These are phyloP conservation scores for Falco columbarius DNA, from an alignment of 2,797 vertebrate genomes.

Conservation along the genomic window DNA sequence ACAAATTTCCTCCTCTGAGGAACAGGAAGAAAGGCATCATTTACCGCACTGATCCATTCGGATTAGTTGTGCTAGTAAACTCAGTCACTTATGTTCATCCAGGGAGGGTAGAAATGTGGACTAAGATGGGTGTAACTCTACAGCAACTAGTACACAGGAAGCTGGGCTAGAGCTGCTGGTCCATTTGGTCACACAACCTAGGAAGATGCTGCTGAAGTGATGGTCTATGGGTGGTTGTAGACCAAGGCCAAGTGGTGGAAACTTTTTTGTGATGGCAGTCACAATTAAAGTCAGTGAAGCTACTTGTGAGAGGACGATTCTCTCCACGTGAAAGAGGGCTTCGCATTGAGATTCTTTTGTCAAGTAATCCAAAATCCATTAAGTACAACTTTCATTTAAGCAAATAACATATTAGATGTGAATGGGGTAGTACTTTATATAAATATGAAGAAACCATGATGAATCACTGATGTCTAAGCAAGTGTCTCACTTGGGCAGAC, in stretches of 20 bases:
- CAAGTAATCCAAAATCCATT: background rate
- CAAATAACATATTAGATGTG: background rate
- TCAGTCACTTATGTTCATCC: background rate
- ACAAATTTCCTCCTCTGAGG: background rate
- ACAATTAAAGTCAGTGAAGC: background rate
- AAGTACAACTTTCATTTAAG: background rate
- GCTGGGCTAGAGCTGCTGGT: background rate
- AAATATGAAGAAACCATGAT: background rate
- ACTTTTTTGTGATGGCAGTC: background rate
- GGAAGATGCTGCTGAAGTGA: background rate
- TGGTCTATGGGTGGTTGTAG: background rate
- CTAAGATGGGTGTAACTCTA: background rate
- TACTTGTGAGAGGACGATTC: background rate
- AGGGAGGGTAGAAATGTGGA: background rate
- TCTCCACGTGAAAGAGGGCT: background rate
- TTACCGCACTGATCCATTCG: background rate
- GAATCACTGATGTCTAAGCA: background rate
- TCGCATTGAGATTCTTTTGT: background rate
- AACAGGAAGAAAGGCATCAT: background rate
- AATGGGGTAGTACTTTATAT: background rate
- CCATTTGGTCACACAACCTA: background rate
- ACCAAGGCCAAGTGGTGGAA: background rate
- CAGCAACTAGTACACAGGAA: background rate
- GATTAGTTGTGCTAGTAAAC: background rate
- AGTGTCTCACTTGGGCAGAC: background rate